phyloP scores from a whole-genome alignment of 2,797 vertebrate species.

The Spinus pinus region DNA sequence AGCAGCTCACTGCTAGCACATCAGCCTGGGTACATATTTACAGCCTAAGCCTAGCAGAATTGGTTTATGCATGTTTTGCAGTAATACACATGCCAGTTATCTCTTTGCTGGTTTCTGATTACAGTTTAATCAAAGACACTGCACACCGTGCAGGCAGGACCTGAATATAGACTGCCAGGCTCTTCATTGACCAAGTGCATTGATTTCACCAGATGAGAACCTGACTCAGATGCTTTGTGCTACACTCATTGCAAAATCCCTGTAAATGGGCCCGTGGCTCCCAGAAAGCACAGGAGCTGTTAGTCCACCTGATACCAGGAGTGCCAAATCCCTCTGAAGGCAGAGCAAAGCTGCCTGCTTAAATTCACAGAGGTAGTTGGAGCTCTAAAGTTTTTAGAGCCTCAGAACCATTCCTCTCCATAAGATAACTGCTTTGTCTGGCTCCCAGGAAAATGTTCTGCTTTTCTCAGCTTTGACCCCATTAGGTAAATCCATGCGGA shows the following conservation, averaged over 20 bases:
- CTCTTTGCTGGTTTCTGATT: slow-evolving; percentile 1
- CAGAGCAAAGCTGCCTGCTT: not conserved
- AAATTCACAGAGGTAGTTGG: not conserved
- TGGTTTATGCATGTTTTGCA: not conserved
- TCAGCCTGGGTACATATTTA: not conserved
- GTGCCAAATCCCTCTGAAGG: not conserved
- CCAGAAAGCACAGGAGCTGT: not conserved
- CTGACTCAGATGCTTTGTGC: not conserved
- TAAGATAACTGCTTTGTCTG: not conserved
- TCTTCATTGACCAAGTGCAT: not conserved
- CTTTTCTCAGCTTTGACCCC: slow-evolving; percentile 23
- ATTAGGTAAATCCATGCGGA: slow-evolving; percentile 8
- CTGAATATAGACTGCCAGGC: not conserved
- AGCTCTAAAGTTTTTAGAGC: not conserved
- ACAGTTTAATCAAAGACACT: not conserved
- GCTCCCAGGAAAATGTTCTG: not conserved
- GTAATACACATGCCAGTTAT: not conserved
- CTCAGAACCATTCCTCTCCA: not conserved
- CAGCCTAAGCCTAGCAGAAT: not conserved
- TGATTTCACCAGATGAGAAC: not conserved
- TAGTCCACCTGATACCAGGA: not conserved
- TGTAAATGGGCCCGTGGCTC: not conserved
- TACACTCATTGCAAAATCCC: not conserved
- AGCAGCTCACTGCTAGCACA: not conserved
- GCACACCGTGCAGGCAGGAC: not conserved